These are phyloP conservation scores for Phasianus colchicus DNA, from an alignment of 2,113 vertebrate species.

Conservation along the genomic window DNA sequence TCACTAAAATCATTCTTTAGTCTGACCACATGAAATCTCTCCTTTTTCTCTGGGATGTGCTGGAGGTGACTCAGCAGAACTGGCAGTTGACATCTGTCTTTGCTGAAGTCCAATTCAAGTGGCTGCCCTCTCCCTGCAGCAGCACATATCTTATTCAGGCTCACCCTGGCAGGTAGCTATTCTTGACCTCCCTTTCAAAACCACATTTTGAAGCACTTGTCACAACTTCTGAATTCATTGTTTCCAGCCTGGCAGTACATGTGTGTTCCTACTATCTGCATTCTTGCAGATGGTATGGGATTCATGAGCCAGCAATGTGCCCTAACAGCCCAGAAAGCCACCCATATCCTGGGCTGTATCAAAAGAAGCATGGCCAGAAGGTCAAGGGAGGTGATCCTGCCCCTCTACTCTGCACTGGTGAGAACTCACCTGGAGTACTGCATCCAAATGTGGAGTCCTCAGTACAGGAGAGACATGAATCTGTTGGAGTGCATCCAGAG, in stretches of 20 bases:
- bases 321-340: too few species aligned
- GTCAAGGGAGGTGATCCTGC: too few species aligned
- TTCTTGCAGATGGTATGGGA: neutral
- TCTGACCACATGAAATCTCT: neutral
- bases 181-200: neutral
- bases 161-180: neutral
- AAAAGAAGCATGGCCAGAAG: too few species aligned
- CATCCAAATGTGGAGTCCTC: too few species aligned
- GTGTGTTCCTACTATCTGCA: neutral
- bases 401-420: too few species aligned
- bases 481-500: too few species aligned
- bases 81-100: neutral
- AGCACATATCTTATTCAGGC: neutral
- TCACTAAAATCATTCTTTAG: neutral
- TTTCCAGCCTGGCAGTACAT: neutral
- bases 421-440: too few species aligned
- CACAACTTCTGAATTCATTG: neutral
- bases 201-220: neutral
- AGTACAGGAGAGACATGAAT: too few species aligned
- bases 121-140: neutral
- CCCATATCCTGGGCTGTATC: too few species aligned
- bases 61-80: neutral
- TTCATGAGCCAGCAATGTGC: too few species aligned
- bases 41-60: neutral
- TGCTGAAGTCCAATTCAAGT: neutral